Evolutionary conservation across 1,140 invertebrate genomes (phyloP).

Genomic region (Pseudomyrmex gracilis): DNA sequence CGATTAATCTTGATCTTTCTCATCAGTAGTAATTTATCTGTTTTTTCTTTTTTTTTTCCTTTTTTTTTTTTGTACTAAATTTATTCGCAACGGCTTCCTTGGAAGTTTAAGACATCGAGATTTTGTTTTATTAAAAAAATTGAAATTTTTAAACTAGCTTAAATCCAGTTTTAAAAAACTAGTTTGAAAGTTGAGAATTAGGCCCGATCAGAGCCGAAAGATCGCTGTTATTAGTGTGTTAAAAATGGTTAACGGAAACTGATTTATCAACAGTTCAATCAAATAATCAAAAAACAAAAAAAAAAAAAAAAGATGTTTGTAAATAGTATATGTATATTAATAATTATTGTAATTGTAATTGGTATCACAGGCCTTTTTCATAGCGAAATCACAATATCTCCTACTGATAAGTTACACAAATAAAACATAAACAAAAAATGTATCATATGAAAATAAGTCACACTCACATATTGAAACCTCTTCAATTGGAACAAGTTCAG

Average conservation of each 20-base stretch:
- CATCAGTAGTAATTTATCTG: no score
- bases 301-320: slow-evolving; percentile 21
- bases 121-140: no score
- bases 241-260: neutral
- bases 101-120: no score
- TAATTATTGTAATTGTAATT: slow-evolving; percentile 8
- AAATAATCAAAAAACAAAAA: slow-evolving; percentile 26
- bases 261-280: slow-evolving; percentile 3
- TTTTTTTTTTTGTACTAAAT: no score
- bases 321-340: slow-evolving; percentile 46
- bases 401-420: neutral
- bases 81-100: no score
- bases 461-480: neutral
- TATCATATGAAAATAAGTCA: neutral
- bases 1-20: no score
- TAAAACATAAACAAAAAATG: slow-evolving; percentile 14
- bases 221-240: neutral
- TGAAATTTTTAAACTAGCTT: no score
- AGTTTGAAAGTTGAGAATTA: no score
- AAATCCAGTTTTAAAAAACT: no score
- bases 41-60: no score
- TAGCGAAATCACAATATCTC: neutral
- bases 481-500: slow-evolving; percentile 16
- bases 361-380: slow-evolving; percentile 21
- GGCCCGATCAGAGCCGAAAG: no score